Conservation (phyloP, 2,888 invertebrate genomes). For the Allophyes oxyacanthae region DNA sequence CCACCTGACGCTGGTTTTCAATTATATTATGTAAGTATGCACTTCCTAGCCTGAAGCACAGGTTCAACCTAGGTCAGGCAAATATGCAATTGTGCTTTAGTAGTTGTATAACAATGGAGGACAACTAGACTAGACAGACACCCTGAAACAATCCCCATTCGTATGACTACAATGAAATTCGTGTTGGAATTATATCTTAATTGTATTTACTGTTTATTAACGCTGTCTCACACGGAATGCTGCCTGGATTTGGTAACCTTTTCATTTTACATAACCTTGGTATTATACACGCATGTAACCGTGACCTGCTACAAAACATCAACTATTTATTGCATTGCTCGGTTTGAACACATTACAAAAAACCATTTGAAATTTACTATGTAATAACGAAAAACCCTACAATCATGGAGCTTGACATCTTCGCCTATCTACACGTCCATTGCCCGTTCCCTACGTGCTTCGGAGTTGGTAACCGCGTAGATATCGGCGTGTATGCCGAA, state of each 20-base stretch:
- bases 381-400: too few relatives aligned
- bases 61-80: too few relatives aligned
- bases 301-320: too few relatives aligned
- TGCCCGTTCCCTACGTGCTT: neutral
- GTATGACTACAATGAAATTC: neutral
- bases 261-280: constrained; percentile 15
- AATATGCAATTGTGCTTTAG: too few relatives aligned
- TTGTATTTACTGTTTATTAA: constrained; percentile 61
- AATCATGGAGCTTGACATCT: too few relatives aligned
- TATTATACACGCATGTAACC: neutral
- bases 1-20: too few relatives aligned
- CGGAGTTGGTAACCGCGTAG: constrained; percentile 40
- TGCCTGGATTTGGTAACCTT: constrained; percentile 75
- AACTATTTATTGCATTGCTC: too few relatives aligned
- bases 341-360: too few relatives aligned
- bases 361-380: too few relatives aligned
- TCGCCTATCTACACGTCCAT: neutral
- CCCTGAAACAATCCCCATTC: neutral
- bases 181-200: constrained; percentile 48
- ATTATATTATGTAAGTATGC: too few relatives aligned
- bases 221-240: constrained; percentile 71
- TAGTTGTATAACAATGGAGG: constrained; percentile 4
- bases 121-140: neutral
- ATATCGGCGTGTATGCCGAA: constrained; percentile 81
- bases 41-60: too few relatives aligned